Base-by-base conservation (phyloP, 2,888 invertebrate genomes). In the Apamea crenata region DNA sequence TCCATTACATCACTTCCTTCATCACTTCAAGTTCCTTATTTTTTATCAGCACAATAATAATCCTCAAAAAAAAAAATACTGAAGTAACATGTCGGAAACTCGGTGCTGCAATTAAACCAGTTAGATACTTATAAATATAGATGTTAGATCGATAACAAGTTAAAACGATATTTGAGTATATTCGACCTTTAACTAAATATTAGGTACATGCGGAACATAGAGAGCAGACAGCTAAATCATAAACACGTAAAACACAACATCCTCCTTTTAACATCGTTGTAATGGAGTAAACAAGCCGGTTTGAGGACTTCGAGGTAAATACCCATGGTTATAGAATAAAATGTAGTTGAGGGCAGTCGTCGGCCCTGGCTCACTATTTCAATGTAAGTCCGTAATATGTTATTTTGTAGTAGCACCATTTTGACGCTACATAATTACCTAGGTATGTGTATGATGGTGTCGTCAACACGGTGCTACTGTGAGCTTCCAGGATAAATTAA, bases 331-430 rank as follows among this genome's bases (percentile, higher is more conserved):
- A 80, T 44, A n/a, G 16, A 53, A 65, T 80, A 29, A 66, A 61
- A 69, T 70, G 44, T 29, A 21, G 36, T 25, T 7, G 40, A 74
- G 44, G 25, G 71, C 75, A 63, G 85, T 72, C 53, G 73, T 61
- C 56, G 85, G 32, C 85, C 85, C 25, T 75, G 83, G 21, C 82
- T 74, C 29, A n/a, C 40, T 56, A 59, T 67, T 67, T 36, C 74
- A 71, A 56, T 81, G 53, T 81, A n/a, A 63, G 59, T 18, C 67
- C 1, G 29, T 61, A 77, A 77, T 59, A 40, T 80, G 18, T n/a
- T 59, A 61, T 61, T 44, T 75, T 56, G 18, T 77, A 61, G 32
- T 5, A 59, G 10, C 10, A 16, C 16, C 4, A 25, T 56, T 16
- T 56, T 32, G 25, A 16, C 10, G 32, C 25, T 44, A 32, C 68